Percentiles rank a stretch among this genome's conserved stretches.
Conservation (phyloP, 2,113 vertebrate genomes). For the Mustela lutreola region DNA sequence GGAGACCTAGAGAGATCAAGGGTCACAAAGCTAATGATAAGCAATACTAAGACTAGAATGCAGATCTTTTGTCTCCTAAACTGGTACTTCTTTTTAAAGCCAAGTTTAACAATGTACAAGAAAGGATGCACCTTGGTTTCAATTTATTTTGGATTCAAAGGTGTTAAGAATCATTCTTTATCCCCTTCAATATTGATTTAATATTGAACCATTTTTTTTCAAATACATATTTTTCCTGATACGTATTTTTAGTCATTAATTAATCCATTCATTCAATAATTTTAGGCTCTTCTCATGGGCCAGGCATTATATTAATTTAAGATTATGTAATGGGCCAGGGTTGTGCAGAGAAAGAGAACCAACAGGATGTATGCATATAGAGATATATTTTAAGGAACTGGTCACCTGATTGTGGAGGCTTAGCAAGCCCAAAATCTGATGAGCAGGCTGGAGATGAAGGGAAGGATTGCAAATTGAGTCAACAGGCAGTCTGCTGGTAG, state of each 20-base stretch:
- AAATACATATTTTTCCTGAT: background rate
- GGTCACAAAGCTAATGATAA: background rate
- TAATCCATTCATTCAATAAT: background rate
- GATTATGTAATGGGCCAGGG: background rate
- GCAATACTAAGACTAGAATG: background rate
- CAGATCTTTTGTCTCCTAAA: background rate
- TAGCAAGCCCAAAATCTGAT: background rate
- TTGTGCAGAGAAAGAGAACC: background rate
- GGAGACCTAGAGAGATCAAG: background rate
- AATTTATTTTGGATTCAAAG: background rate
- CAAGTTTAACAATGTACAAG: background rate
- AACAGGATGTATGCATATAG: background rate
- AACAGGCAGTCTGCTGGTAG: background rate
- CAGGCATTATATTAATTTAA: background rate
- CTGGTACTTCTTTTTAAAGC: background rate
- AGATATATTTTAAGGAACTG: background rate
- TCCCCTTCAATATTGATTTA: background rate
- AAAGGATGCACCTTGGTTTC: background rate
- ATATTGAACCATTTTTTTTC: background rate
- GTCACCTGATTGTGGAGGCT: background rate
- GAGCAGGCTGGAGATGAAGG: background rate
- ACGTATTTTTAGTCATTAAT: background rate
- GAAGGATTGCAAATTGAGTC: background rate
- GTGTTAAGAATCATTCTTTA: background rate
- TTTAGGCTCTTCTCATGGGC: background rate